phyloP scores from a whole-genome alignment of 1,140 invertebrate genomes.

The Vanessa atalanta region DNA sequence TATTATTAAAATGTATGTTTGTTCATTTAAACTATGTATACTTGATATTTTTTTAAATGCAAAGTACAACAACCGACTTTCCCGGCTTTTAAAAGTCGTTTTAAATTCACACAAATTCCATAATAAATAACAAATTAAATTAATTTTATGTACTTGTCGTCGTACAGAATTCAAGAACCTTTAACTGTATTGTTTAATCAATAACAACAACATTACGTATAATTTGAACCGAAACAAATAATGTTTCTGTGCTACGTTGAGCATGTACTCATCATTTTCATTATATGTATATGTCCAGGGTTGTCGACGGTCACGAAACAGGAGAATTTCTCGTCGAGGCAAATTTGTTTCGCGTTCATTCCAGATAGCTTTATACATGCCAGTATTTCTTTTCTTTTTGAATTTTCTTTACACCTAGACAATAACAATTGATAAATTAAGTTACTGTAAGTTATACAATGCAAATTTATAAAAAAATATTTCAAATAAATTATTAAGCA shows the following conservation, averaged over 20 bases:
- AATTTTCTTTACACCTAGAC: constrained; percentile 67
- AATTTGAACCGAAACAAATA: neutral
- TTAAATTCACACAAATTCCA: neutral
- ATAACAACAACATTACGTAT: neutral
- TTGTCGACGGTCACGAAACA: constrained; percentile 75
- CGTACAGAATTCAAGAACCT: neutral
- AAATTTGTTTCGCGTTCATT: constrained; percentile 63
- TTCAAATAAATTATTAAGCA: too few species aligned
- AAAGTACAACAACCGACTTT: constrained; percentile 11
- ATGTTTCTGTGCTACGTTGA: constrained; percentile 6
- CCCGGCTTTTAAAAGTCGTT: neutral
- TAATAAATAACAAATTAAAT: constrained; percentile 9
- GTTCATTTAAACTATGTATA: neutral
- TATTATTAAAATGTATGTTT: neutral
- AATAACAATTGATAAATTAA: constrained; percentile 9
- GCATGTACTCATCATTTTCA: constrained; percentile 57
- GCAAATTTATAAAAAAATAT: too few species aligned
- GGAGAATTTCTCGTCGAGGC: constrained; percentile 66
- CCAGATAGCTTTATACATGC: constrained; percentile 72
- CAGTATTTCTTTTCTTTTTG: constrained; percentile 66
- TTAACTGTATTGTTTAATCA: neutral
- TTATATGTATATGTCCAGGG: constrained; percentile 68
- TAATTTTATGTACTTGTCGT: neutral
- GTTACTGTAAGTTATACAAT: neutral
- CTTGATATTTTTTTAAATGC: constrained; percentile 16